A percentile compares a stretch with the other conserved stretches of the same genome.
Conservation (phyloP, 2,113 vertebrate species). For the Prinia subflava region DNA sequence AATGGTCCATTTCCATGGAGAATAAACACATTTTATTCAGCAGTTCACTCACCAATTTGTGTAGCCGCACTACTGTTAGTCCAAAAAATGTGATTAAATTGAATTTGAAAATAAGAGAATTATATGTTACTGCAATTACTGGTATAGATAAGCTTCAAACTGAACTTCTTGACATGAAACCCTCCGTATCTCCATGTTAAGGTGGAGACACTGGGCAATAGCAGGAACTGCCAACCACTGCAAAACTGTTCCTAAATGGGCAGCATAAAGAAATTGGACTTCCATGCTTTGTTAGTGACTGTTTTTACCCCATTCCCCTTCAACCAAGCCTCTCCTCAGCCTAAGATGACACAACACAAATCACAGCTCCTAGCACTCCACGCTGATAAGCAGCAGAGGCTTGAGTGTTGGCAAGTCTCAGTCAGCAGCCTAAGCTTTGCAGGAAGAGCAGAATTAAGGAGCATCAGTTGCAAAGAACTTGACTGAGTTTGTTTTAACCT, state of each 20-base stretch:
- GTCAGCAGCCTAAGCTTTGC: background rate
- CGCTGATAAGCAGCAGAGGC: background rate
- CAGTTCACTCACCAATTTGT: background rate
- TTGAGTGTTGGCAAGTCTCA: background rate
- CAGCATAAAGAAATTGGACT: background rate
- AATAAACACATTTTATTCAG: background rate
- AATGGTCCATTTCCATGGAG: background rate
- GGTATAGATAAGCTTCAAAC: background rate
- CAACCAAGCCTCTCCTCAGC: background rate
- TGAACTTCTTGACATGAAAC: background rate
- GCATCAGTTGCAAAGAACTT: background rate
- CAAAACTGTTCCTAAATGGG: background rate
- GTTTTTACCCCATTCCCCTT: background rate
- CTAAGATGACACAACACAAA: background rate
- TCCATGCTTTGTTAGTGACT: background rate
- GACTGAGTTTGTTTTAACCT: constrained; percentile 14
- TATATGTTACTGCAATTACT: background rate
- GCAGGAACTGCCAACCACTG: background rate
- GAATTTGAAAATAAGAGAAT: background rate
- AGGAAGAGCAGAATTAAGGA: background rate
- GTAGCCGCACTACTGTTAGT: background rate
- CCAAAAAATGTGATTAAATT: background rate
- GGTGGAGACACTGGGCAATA: background rate
- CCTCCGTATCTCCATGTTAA: accelerated
- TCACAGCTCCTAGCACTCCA: background rate